Conservation (phyloP, 2,797 vertebrate genomes). For the Apodemus agrarius region DNA sequence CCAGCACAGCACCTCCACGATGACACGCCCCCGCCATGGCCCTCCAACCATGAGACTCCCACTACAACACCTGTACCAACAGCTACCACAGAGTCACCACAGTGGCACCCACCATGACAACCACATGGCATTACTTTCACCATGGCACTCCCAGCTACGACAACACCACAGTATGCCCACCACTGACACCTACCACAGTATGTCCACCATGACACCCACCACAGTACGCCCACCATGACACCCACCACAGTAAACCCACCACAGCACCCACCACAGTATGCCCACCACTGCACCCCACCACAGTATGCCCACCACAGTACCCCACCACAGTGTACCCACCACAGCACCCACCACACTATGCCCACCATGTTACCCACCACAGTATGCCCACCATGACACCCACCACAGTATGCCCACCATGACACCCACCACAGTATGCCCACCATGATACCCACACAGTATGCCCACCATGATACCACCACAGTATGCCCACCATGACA, state of each 20-base stretch:
- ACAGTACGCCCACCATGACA: neutral
- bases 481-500: neutral
- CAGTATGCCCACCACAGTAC: too few relatives aligned
- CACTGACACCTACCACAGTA: too few relatives aligned
- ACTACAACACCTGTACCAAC: neutral
- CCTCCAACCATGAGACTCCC: neutral
- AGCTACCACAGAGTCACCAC: neutral
- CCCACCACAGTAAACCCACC: neutral
- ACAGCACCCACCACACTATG: neutral
- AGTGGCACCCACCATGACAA: neutral
- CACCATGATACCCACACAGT: neutral
- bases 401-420: too few relatives aligned
- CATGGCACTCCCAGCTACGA: neutral
- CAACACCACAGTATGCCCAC: too few relatives aligned
- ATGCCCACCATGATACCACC: too few relatives aligned
- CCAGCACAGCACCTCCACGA: too few relatives aligned
- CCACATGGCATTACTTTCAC: neutral
- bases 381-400: neutral
- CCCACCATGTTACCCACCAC: neutral
- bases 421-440: too few relatives aligned
- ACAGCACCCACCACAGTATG: neutral
- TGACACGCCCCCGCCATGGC: neutral
- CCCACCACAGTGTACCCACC: too few relatives aligned
- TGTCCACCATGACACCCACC: neutral
- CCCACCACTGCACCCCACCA: too few relatives aligned